Base-by-base conservation (phyloP, 1,140 invertebrate genomes). In the Brachystomella parvula region DNA sequence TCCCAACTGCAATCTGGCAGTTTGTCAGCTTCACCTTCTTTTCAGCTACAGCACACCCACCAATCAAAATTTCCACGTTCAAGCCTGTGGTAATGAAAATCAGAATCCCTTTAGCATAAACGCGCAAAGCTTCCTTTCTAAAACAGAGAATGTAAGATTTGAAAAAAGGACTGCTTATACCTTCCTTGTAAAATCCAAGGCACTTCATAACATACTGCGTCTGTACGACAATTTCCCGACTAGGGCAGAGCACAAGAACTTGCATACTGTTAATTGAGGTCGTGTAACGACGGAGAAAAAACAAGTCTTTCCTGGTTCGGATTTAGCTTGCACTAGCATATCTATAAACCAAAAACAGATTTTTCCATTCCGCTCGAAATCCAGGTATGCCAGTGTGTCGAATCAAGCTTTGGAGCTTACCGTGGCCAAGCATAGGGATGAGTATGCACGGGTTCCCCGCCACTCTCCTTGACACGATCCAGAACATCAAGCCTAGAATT, bases 251-350 rank as follows among this genome's bases (percentile, higher is more conserved):
- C 59, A 98, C 86, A 44, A 98, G 75, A 9, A 85, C 85, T 78
- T 94, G 89, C 2, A 85, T 77, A 32, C 64, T 77, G 74, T 65
- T 75, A 72, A 64, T 78, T 66, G 77, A 80, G 1, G 84, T 66
- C 74, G 84, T 74, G 90, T 86, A 61, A 91, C 84, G 1, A 93
- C 80, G 67, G 86, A 82, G 81, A 98, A 98, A 6, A 98, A 94
- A 72, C 90, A 85, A 0, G 96, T 99, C 81, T 99, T 99, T 35
- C 96, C 96, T 30, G 96, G 98, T 3, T 96, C 96, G 33, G 95
- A 95, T 80, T 99, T 98, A 0, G 96, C 91, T 80, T 96, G 89
- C 24, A 98, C 81, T 68, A 98, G 85, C 64, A 97, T 78, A 85
- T 98, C 95, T 70, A 31, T 39, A 47, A 21, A 26, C 19, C 12